These are phyloP conservation scores for Aurelia sp. DNA, from an alignment of 30 jellyfish, hydroid and myxozoan species.

Conservation along the genomic window DNA sequence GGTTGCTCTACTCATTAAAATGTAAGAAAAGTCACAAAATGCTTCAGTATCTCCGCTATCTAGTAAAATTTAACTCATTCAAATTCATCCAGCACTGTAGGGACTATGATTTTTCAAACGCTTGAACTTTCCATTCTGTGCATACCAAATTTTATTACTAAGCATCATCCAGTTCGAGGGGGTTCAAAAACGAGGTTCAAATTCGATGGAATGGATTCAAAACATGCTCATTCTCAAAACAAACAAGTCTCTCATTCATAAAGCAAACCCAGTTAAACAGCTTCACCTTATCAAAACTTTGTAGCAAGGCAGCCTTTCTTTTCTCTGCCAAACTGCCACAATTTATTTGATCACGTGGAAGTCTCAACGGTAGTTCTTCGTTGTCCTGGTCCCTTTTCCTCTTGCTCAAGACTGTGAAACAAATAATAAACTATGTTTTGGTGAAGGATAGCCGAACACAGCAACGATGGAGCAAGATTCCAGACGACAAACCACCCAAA, in stretches of 20 bases:
- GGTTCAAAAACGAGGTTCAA: too few species aligned
- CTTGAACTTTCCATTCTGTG: too few species aligned
- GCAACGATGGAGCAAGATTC: background rate
- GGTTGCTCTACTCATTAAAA: too few species aligned
- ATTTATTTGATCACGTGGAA: background rate
- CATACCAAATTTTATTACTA: too few species aligned
- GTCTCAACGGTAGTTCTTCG: constrained; percentile 32
- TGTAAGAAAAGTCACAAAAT: too few species aligned
- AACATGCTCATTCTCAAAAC: background rate
- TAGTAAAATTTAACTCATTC: too few species aligned
- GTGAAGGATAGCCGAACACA: background rate
- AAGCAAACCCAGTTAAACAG: background rate
- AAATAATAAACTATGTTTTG: background rate
- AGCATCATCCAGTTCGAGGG: too few species aligned
- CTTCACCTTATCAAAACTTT: constrained; percentile 51
- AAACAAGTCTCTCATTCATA: background rate
- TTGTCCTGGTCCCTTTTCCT: constrained; percentile 12
- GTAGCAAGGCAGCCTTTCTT: constrained; percentile 41
- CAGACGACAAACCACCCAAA: too few species aligned
- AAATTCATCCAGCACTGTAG: too few species aligned
- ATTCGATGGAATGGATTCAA: too few species aligned
- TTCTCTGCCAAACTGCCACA: constrained; percentile 35
- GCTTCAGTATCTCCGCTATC: too few species aligned
- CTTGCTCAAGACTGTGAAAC: constrained; percentile 28
- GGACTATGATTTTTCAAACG: too few species aligned